These are phyloP conservation scores for Drosophila melanogaster DNA, from an alignment of 1,140 invertebrate species.

Conservation along the genomic window Release_6_plus_ISO1_MT NC_004354.4:19578501-19579000, in stretches of 20 bases:
- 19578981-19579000: conserved; percentile 65
- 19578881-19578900: not conserved
- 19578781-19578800: conserved; percentile 63
- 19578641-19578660: conserved; percentile 57
- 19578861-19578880: conserved; percentile 21
- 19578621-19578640: conserved; percentile 41
- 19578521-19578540: conserved; percentile 68
- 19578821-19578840: conserved; percentile 23
- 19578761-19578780: conserved; percentile 1
- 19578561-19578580: conserved; percentile 49
- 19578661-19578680: conserved; percentile 60
- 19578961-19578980: conserved; percentile 56
- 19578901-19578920: not conserved
- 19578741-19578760: conserved; percentile 25
- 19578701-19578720: conserved; percentile 15
- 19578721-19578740: conserved; percentile 48
- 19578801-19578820: conserved; percentile 34
- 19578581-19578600: conserved; percentile 30
- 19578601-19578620: conserved; percentile 23
- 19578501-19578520: conserved; percentile 45
- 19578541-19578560: conserved; percentile 64
- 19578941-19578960: conserved; percentile 12
- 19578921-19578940: conserved; percentile 6
- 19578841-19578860: conserved; percentile 42
- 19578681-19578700: conserved; percentile 26